These are phyloP conservation scores for Ciconia maguari DNA, from an alignment of 2,113 vertebrate species.

Conservation along the genomic window DNA sequence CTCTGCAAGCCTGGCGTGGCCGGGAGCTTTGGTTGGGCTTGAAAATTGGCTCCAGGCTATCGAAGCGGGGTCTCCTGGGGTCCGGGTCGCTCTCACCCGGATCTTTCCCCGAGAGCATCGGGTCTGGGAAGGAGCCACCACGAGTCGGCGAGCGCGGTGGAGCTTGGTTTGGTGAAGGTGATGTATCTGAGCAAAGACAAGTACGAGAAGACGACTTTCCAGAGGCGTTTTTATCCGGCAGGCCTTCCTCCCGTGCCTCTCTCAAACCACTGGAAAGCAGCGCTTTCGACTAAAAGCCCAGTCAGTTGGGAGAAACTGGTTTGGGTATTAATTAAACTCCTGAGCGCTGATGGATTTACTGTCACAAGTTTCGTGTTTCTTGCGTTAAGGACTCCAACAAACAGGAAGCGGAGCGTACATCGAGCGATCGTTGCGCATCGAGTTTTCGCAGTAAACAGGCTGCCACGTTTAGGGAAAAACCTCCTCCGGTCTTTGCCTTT, in stretches of 20 bases:
- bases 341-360: not conserved
- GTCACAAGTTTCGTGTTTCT: not conserved
- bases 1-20: not conserved
- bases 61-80: rapidly evolving
- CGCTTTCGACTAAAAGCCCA: rapidly evolving
- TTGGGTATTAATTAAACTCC: rapidly evolving
- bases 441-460: too few species aligned
- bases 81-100: rapidly evolving
- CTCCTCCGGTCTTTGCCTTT: not conserved
- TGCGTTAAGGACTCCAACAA: not conserved
- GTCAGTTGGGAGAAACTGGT: not conserved
- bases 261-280: not conserved
- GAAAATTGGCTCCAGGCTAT: not conserved
- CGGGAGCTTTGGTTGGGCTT: not conserved
- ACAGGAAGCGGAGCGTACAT: rapidly evolving
- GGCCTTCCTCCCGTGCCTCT: not conserved
- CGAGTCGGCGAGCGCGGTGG: rapidly evolving
- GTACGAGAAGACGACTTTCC: not conserved
- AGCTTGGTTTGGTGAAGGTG: too few species aligned
- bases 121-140: not conserved
- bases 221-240: not conserved
- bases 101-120: rapidly evolving
- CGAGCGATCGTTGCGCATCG: rapidly evolving
- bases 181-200: rapidly evolving
- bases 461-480: not conserved